Evolutionary conservation across 2,797 vertebrate species (phyloP).

Genomic region (Syngnathus rostellatus): DNA sequence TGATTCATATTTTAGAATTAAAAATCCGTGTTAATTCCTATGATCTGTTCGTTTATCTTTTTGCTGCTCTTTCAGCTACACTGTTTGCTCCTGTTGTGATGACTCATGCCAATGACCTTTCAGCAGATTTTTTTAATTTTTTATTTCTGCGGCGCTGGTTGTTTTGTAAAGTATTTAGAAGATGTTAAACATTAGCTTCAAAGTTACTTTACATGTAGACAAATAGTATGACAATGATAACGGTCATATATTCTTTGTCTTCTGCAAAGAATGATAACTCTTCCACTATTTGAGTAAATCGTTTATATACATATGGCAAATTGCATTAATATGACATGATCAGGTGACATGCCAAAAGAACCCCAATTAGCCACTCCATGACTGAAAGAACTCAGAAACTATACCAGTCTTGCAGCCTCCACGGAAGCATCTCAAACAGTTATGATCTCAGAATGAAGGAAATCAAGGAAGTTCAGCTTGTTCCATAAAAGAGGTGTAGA

Average conservation of each 20-base stretch:
- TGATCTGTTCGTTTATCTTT: conserved; percentile 14
- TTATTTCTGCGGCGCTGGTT: background rate
- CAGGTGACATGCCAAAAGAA: no score
- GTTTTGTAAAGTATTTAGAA: no score
- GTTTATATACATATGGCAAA: no score
- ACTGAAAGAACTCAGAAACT: no score
- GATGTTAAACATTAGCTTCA: no score
- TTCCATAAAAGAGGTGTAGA: conserved; percentile 54
- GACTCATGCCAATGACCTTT: conserved; percentile 29
- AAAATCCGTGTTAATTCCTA: conserved; percentile 10
- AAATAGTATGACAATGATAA: no score
- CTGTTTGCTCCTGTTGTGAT: conserved; percentile 47
- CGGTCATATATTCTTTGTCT: no score
- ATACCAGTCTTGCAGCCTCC: background rate
- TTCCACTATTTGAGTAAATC: no score
- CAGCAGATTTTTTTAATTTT: conserved; percentile 10
- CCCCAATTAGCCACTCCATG: no score
- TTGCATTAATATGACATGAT: no score
- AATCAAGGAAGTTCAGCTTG: conserved; percentile 50
- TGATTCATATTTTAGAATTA: conserved; percentile 45
- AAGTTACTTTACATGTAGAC: no score
- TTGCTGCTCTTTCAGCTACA: background rate
- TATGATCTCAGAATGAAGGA: conserved; percentile 28
- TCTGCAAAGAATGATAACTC: no score
- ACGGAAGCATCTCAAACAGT: conserved; percentile 8